Base-by-base conservation (phyloP, 2,888 invertebrate genomes). In the Meiosimyza platycephala region DNA sequence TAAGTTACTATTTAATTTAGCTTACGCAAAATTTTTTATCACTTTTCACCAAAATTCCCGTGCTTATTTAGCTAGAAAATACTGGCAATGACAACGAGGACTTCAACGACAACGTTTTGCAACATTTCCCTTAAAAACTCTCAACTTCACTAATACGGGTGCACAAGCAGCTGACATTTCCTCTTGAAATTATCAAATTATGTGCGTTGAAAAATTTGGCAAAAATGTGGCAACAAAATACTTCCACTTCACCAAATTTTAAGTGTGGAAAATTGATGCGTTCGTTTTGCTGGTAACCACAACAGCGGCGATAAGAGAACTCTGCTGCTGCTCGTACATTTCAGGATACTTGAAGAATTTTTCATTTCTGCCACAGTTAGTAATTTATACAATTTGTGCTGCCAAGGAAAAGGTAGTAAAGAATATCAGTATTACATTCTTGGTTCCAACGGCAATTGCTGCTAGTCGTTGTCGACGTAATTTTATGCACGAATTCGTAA, bases 401-500 rank as follows among this genome's bases (percentile, higher is more conserved):
- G 22, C 40, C 40, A 16, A 66, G 40, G 40, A 66, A 54, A 40
- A 54, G 54, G 28, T 18, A 18, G 48, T 48, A 40, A 64, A 64
- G 22, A 52, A 52, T 65, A 65, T 50, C 51, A 33, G 40, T 40
- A 40, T 51, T 54, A 3, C 50, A 18, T 70, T 63, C 16, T 40
- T 52, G 18, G 54, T 51, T 50, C 77, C 77, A 78, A 74, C 77
- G 77, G 79, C 33, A 18, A 51, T 48, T 22, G 18, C n/a, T 59
- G 64, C 33, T 13, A 13, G 40, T 18, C 28, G 22, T n/a, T 7
- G 50, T 50, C 55, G 33, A 22, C 76, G 83, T 84, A 83, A 84
- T 84, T 84, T 84, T 84, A 84, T 84, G 84, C 84, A 84, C 84
- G 84, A 84, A 84, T 84, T 83, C 84, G 79, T 83, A 83, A 83